Percentiles rank a stretch among this genome's conserved stretches.
These are phyloP conservation scores for Pipistrellus pygmaeus DNA, from an alignment of 2,797 vertebrate species.

Conservation along the genomic window DNA sequence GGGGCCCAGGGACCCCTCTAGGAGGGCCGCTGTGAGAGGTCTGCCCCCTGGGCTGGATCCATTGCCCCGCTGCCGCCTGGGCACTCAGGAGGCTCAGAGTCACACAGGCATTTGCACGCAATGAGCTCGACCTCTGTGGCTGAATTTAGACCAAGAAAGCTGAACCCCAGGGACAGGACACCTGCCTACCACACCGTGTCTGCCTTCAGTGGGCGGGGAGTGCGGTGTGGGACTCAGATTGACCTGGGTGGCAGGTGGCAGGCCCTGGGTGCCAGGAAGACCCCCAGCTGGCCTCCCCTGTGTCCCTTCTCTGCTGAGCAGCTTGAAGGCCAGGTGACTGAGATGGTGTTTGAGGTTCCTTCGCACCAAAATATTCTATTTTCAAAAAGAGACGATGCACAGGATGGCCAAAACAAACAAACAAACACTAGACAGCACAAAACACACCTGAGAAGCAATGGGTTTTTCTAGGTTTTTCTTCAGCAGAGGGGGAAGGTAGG, in stretches of 20 bases:
- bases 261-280: not conserved
- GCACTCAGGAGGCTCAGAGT: not conserved
- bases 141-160: accelerated
- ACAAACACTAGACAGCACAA: not conserved
- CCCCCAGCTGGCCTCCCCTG: not conserved
- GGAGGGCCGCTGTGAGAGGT: accelerated
- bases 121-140: not conserved
- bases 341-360: too few species aligned
- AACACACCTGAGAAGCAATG: not conserved
- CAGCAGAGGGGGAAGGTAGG: not conserved
- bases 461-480: not conserved
- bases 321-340: not conserved
- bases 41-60: not conserved
- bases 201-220: accelerated
- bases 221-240: accelerated
- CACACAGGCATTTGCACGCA: accelerated
- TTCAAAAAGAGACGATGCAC: not conserved
- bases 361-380: not conserved
- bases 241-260: too few species aligned
- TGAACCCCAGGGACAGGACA: accelerated
- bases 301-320: not conserved
- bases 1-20: not conserved
- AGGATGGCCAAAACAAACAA: not conserved
- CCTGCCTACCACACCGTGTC: accelerated
- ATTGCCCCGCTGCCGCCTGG: accelerated